A percentile compares a stretch with the other conserved stretches of the same genome.
Evolutionary conservation across 2,888 invertebrate species (phyloP).

Genomic region (Folsomia candida): DNA sequence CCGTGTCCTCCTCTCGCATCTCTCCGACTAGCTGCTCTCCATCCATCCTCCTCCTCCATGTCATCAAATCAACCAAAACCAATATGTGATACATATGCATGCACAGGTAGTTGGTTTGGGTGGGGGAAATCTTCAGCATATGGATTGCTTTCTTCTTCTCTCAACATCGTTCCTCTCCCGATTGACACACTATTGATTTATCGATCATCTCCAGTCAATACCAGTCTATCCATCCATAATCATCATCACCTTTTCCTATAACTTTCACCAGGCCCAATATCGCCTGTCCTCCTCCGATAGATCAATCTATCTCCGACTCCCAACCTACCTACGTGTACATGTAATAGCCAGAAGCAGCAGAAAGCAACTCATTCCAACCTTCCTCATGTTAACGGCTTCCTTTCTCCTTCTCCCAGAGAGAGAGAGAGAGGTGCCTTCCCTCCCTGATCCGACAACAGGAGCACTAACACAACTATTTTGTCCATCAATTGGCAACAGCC

Average conservation of each 20-base stretch:
- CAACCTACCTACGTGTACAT: background rate
- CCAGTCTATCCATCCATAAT: conserved; percentile 37
- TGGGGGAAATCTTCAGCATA: background rate
- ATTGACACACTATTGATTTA: conserved; percentile 50
- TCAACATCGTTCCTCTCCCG: conserved; percentile 36
- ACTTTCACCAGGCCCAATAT: too few relatives aligned
- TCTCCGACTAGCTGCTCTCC: background rate
- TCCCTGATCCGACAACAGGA: too few relatives aligned
- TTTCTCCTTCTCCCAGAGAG: background rate
- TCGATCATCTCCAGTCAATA: conserved; percentile 48
- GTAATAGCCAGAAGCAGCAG: too few relatives aligned
- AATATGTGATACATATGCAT: background rate
- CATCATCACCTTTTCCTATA: conserved; percentile 36
- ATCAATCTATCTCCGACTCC: conserved; percentile 14
- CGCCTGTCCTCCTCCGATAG: conserved; percentile 18
- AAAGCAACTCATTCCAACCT: background rate
- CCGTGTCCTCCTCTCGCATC: too few relatives aligned
- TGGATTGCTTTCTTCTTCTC: too few relatives aligned
- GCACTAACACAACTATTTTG: too few relatives aligned
- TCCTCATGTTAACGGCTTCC: background rate
- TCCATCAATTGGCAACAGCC: too few relatives aligned
- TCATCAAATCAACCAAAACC: background rate
- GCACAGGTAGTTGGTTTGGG: background rate
- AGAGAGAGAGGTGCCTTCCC: background rate
- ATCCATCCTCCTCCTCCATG: background rate